Evolutionary conservation across 2,888 invertebrate species (phyloP).

Genomic region (Brachypalpus laphriformis): DNA sequence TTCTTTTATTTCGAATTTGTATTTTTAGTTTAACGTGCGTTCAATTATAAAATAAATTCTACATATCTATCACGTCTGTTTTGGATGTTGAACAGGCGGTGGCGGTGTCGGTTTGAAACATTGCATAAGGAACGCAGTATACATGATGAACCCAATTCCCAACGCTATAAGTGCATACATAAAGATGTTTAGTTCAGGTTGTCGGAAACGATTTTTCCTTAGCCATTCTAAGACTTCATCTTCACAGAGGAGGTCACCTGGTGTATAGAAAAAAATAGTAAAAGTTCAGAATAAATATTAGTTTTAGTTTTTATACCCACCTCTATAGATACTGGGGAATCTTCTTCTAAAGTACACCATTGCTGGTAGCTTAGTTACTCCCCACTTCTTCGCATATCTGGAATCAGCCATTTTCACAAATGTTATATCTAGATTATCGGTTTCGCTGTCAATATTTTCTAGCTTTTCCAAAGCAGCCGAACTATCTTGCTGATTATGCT

Average conservation of each 20-base stretch:
- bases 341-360: slow-evolving; percentile 95
- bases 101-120: slow-evolving; percentile 91
- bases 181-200: slow-evolving; percentile 95
- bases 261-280: slow-evolving; percentile 27
- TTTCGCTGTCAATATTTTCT: slow-evolving; percentile 97
- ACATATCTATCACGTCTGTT: slow-evolving; percentile 81
- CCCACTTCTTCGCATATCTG: slow-evolving; percentile 96
- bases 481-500: slow-evolving; percentile 91
- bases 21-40: slow-evolving; percentile 26
- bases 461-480: slow-evolving; percentile 91
- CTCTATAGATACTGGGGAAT: slow-evolving; percentile 96
- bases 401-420: slow-evolving; percentile 97
- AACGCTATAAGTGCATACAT: slow-evolving; percentile 96
- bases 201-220: slow-evolving; percentile 95
- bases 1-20: slow-evolving; percentile 17
- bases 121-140: slow-evolving; percentile 94
- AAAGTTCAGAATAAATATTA: background rate
- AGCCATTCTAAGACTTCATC: slow-evolving; percentile 95
- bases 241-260: slow-evolving; percentile 92
- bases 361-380: slow-evolving; percentile 94
- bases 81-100: slow-evolving; percentile 83
- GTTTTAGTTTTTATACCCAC: slow-evolving; percentile 81
- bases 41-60: slow-evolving; percentile 32
- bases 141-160: slow-evolving; percentile 92
- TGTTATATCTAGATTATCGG: slow-evolving; percentile 95